phyloP scores from a whole-genome alignment of 2,888 invertebrate genomes.

The Oscheius sp. region DNA sequence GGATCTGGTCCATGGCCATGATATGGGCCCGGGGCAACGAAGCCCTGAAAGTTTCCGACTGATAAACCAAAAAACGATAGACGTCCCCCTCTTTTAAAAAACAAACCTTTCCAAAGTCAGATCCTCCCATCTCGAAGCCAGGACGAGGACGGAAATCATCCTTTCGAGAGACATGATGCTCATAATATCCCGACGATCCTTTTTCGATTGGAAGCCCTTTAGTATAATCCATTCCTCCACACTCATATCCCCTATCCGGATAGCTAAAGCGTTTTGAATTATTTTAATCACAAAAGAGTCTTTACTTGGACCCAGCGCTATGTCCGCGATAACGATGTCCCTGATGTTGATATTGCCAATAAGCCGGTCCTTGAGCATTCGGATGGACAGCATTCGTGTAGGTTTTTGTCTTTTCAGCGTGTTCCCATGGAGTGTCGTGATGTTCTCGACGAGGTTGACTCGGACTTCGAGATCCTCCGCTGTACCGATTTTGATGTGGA shows the following conservation, averaged over 20 bases:
- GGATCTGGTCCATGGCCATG: slow-evolving; percentile 66
- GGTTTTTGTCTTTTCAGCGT: slow-evolving; percentile 47
- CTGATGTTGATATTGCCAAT: slow-evolving; percentile 41
- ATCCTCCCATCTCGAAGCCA: slow-evolving; percentile 50
- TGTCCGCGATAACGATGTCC: slow-evolving; percentile 32
- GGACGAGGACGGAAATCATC: slow-evolving; percentile 36
- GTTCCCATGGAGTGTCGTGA: slow-evolving; percentile 48
- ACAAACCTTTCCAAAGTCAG: slow-evolving; percentile 47
- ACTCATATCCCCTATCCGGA: slow-evolving; percentile 42
- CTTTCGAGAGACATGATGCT: slow-evolving; percentile 37
- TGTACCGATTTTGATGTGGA: slow-evolving; percentile 17
- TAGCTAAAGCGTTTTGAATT: not conserved
- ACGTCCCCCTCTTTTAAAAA: not conserved
- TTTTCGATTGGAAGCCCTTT: slow-evolving; percentile 47
- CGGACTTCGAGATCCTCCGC: slow-evolving; percentile 34
- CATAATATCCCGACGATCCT: slow-evolving; percentile 39
- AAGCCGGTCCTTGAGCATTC: slow-evolving; percentile 38
- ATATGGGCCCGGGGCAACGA: slow-evolving; percentile 53
- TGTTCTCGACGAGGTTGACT: slow-evolving; percentile 40
- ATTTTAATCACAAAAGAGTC: not conserved
- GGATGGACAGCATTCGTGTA: slow-evolving; percentile 47
- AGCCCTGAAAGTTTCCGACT: slow-evolving; percentile 33
- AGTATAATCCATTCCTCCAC: slow-evolving; percentile 55
- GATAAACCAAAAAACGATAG: not conserved
- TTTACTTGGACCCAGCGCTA: slow-evolving; percentile 39